phyloP scores from a whole-genome alignment of 1,140 invertebrate species.

The Samia ricini region DNA sequence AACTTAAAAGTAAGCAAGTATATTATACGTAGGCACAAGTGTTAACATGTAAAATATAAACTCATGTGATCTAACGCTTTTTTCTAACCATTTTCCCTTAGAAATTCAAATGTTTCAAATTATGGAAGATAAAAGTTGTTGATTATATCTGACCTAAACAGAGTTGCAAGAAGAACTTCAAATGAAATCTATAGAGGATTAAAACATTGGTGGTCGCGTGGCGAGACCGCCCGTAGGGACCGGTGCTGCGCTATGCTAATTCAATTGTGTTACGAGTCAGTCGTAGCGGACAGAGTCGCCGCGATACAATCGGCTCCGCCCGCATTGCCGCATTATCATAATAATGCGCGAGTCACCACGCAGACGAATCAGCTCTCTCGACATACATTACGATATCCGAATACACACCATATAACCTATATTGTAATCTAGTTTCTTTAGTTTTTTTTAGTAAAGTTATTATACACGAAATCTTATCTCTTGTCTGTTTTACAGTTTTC shows the following conservation, averaged over 20 bases:
- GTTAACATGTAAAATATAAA: no score
- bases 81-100: no score
- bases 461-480: background rate
- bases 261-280: conserved; percentile 72
- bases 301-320: conserved; percentile 64
- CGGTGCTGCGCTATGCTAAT: conserved; percentile 65
- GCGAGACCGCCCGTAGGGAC: conserved; percentile 54
- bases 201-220: conserved; percentile 59
- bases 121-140: no score
- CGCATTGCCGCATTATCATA: conserved; percentile 75
- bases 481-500: no score
- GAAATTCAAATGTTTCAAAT: no score
- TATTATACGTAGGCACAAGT: no score
- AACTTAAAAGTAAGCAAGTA: no score
- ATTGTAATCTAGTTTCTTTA: background rate
- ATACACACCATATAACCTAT: conserved; percentile 1
- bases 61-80: no score
- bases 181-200: background rate
- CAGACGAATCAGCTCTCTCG: conserved; percentile 42
- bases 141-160: background rate
- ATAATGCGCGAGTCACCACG: conserved; percentile 72
- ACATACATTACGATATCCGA: conserved; percentile 34
- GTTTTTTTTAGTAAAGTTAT: background rate
- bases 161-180: background rate
- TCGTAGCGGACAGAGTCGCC: conserved; percentile 55